A percentile compares a stretch with the other conserved stretches of the same genome.
These are phyloP conservation scores for Gnatocerus cornutus DNA, from an alignment of 2,888 invertebrate species.

Conservation along the genomic window DNA sequence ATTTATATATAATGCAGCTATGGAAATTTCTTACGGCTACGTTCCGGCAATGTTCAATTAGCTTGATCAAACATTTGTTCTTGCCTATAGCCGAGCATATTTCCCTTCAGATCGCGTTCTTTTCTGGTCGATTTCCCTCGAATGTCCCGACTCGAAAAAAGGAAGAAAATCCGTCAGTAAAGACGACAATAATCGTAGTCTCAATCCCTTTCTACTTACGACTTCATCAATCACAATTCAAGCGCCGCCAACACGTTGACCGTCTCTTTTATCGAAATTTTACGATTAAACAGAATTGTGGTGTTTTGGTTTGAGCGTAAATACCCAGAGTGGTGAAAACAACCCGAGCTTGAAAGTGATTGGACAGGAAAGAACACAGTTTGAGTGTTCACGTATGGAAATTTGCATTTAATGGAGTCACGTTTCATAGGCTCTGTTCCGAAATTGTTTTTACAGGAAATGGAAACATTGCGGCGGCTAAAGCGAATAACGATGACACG, in stretches of 20 bases:
- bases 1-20: background rate
- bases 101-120: background rate
- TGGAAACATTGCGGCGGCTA: too few species aligned
- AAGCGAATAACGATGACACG: too few species aligned
- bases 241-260: background rate
- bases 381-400: too few species aligned
- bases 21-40: background rate
- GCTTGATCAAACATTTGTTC: conserved; percentile 3
- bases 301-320: too few species aligned
- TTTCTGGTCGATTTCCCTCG: conserved; percentile 4
- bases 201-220: conserved; percentile 27
- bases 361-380: too few species aligned
- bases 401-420: too few species aligned
- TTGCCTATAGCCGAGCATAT: background rate
- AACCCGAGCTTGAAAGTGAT: too few species aligned
- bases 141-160: background rate
- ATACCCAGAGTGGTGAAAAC: too few species aligned
- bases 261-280: too few species aligned
- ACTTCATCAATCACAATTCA: conserved; percentile 36
- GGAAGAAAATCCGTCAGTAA: conserved; percentile 12
- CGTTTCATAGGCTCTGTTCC: too few species aligned
- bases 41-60: background rate
- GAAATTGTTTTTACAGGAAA: too few species aligned
- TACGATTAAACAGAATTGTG: too few species aligned
- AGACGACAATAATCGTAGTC: conserved; percentile 33